phyloP scores from a whole-genome alignment of 2,888 invertebrate species.

The Ormia ochracea region DNA sequence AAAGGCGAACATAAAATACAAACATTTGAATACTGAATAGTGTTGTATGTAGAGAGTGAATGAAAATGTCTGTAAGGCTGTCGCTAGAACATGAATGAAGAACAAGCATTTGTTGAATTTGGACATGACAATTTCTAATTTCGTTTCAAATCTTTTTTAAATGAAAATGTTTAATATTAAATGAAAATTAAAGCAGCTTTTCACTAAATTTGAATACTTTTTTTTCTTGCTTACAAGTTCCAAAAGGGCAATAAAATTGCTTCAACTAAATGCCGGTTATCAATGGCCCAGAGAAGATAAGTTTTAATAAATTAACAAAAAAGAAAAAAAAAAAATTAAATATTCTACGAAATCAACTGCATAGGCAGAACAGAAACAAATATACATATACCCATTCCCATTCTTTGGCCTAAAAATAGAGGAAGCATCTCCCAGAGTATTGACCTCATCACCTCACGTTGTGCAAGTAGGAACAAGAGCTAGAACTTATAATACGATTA shows the following conservation, averaged over 20 bases:
- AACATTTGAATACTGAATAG: neutral
- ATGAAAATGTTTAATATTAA: neutral
- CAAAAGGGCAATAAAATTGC: too few relatives aligned
- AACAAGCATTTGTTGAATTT: constrained; percentile 27
- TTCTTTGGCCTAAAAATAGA: neutral
- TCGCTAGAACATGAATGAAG: constrained; percentile 26
- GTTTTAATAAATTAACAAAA: too few relatives aligned
- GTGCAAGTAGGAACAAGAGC: neutral
- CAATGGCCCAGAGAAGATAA: too few relatives aligned
- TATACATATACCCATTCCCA: neutral
- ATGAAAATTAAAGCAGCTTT: neutral
- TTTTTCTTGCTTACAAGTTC: too few relatives aligned
- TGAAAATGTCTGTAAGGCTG: constrained; percentile 14
- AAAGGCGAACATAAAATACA: neutral
- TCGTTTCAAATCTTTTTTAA: neutral
- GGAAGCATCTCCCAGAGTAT: constrained; percentile 28
- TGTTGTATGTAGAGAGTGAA: constrained; percentile 12
- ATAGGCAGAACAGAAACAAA: neutral
- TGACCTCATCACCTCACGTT: constrained; percentile 39
- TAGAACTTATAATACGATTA: neutral
- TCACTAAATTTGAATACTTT: neutral
- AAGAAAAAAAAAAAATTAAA: too few relatives aligned
- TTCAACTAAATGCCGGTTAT: too few relatives aligned
- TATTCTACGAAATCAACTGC: too few relatives aligned
- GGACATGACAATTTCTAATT: neutral